A percentile compares a stretch with the other conserved stretches of the same genome.
These are phyloP conservation scores for Labrus mixtus DNA, from an alignment of 2,113 vertebrate species.

Conservation along the genomic window DNA sequence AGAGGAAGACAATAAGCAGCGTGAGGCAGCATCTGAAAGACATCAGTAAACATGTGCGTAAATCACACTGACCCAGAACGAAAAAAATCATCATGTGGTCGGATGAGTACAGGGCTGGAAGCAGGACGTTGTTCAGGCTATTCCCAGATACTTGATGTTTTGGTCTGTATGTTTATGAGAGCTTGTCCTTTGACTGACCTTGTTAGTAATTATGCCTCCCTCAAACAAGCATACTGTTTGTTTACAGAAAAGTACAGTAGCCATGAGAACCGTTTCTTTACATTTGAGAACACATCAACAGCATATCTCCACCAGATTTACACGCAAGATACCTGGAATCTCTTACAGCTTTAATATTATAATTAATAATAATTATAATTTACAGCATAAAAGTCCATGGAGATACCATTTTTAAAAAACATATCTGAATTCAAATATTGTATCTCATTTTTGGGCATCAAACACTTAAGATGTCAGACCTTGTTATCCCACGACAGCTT, in stretches of 20 bases:
- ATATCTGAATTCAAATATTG: slow-evolving; percentile 8
- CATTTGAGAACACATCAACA: neutral
- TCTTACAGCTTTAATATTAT: neutral
- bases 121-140: slow-evolving; percentile 63
- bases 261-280: neutral
- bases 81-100: slow-evolving; percentile 71
- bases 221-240: slow-evolving; percentile 11
- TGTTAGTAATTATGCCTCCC: slow-evolving; percentile 47
- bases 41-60: slow-evolving; percentile 83
- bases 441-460: slow-evolving; percentile 40
- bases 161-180: slow-evolving; percentile 62
- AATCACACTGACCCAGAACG: slow-evolving; percentile 77
- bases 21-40: slow-evolving; percentile 79
- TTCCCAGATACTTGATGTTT: slow-evolving; percentile 67
- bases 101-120: slow-evolving; percentile 62
- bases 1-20: slow-evolving; percentile 78
- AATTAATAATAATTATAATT: too few relatives aligned
- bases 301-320: slow-evolving; percentile 8
- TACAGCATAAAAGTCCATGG: slow-evolving; percentile 2
- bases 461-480: slow-evolving; percentile 38
- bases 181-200: slow-evolving; percentile 65
- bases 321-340: slow-evolving; percentile 38
- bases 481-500: slow-evolving; percentile 27
- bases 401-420: slow-evolving; percentile 14
- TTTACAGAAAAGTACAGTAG: slow-evolving; percentile 12